Conservation (phyloP, 2,797 vertebrate genomes). For the Phylloscopus collybita region DNA sequence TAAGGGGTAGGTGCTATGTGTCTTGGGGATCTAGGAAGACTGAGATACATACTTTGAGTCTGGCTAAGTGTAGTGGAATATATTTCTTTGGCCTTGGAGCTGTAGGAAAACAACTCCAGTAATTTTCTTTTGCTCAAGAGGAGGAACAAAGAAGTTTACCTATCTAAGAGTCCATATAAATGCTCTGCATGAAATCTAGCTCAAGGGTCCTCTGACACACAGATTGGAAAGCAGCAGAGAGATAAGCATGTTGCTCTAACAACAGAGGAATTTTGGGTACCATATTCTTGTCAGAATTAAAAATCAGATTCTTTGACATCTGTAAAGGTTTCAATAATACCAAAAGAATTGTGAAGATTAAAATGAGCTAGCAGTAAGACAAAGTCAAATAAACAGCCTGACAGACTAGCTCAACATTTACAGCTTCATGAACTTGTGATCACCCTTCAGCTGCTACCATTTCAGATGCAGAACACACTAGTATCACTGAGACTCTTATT, state of each 20-base stretch:
- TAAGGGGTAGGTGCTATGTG: neutral
- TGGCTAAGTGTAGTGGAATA: neutral
- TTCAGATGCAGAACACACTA: neutral
- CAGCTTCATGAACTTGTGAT: neutral
- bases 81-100: neutral
- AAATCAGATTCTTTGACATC: neutral
- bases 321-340: neutral
- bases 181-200: neutral
- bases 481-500: neutral
- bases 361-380: neutral
- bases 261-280: neutral
- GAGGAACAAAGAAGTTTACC: neutral
- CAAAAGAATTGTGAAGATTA: neutral
- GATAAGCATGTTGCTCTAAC: neutral
- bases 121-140: neutral
- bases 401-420: neutral
- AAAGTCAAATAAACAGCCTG: neutral
- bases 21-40: neutral
- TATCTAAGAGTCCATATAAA: neutral
- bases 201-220: neutral
- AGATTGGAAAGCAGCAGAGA: neutral
- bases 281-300: neutral
- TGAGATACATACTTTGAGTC: neutral
- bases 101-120: neutral
- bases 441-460: neutral